Conservation (phyloP, 2,113 vertebrate genomes). For the Thomomys bottae region DNA sequence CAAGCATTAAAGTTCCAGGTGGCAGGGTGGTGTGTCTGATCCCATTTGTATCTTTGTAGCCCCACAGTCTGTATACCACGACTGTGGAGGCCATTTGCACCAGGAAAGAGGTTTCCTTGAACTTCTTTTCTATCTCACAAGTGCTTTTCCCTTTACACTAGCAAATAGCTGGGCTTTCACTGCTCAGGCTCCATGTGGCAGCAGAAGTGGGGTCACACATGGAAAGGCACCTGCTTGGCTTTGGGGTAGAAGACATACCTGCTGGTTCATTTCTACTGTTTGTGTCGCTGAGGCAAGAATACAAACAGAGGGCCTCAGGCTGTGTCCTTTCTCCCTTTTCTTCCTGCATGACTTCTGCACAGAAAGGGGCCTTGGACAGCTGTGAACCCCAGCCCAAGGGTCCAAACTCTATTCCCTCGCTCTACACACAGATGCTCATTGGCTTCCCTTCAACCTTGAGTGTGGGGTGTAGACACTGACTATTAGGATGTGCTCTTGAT, state of each 20-base stretch:
- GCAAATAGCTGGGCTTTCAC: not conserved
- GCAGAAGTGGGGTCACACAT: not conserved
- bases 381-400: not conserved
- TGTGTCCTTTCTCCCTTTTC: not conserved
- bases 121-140: not conserved
- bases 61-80: not conserved
- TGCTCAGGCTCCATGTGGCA: not conserved
- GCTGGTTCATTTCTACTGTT: not conserved
- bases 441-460: not conserved
- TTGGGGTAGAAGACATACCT: not conserved
- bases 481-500: not conserved
- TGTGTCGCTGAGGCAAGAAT: not conserved
- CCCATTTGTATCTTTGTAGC: not conserved
- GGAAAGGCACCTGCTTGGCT: not conserved
- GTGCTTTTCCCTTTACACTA: not conserved
- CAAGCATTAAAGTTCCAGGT: not conserved
- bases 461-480: not conserved
- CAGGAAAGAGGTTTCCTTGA: conserved; percentile 1
- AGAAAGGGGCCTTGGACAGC: not conserved
- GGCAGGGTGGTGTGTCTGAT: not conserved
- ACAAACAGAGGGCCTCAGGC: not conserved
- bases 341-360: not conserved
- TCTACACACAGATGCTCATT: not conserved
- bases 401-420: not conserved
- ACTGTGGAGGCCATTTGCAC: not conserved